Evolutionary conservation across 30 jellyfish, hydroid and myxozoan genomes (phyloP).

Genomic region (Hydractinia symbiolongicarpus): DNA sequence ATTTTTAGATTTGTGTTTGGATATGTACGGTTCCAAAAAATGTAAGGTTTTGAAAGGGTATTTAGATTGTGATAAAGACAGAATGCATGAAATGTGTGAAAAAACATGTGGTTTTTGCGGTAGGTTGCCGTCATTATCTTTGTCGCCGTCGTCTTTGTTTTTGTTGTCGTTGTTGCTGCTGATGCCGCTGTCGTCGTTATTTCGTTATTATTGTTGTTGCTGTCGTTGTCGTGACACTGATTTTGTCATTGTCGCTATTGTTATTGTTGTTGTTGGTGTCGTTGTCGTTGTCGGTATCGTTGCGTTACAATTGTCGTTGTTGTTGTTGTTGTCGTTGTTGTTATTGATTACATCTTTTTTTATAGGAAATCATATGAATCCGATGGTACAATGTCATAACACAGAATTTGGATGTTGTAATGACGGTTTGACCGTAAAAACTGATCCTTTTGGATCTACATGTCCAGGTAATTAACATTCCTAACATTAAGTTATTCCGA

Average conservation of each 20-base stretch:
- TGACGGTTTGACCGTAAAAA: constrained; percentile 35
- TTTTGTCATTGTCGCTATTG: too few species aligned
- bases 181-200: not conserved
- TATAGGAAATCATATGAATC: constrained; percentile 15
- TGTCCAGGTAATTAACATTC: constrained; percentile 33
- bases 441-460: constrained; percentile 32
- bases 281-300: not conserved
- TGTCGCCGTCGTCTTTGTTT: too few species aligned
- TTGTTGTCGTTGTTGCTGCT: too few species aligned
- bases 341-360: not conserved
- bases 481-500: not conserved
- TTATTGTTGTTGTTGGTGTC: too few species aligned
- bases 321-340: not conserved
- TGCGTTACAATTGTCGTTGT: too few species aligned
- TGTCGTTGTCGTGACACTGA: not conserved
- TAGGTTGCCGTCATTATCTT: not conserved
- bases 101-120: constrained; percentile 50
- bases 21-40: constrained; percentile 27
- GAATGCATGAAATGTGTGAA: constrained; percentile 43
- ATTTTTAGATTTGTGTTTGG: constrained; percentile 33
- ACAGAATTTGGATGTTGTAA: constrained; percentile 32
- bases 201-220: not conserved
- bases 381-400: constrained; percentile 17
- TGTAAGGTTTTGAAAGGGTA: constrained; percentile 26
- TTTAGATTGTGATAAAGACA: constrained; percentile 13